Conservation (phyloP, 2,113 vertebrate genomes). For the Podiceps cristatus region DNA sequence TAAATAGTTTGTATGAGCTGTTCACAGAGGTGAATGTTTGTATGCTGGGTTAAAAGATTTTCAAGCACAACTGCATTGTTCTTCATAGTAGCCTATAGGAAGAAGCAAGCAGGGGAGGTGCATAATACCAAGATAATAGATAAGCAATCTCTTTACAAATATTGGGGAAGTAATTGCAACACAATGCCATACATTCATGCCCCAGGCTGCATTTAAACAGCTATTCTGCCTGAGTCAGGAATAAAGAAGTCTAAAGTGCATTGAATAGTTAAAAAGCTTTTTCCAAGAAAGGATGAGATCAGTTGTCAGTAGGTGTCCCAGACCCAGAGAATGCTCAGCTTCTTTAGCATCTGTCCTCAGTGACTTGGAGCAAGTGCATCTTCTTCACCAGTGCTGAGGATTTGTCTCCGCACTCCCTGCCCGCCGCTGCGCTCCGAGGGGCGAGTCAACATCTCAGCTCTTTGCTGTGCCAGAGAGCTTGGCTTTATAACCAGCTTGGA, state of each 20-base stretch:
- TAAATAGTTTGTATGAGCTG: neutral
- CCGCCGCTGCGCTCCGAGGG: neutral
- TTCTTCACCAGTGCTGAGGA: neutral
- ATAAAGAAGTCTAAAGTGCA: conserved; percentile 18
- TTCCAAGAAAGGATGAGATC: conserved; percentile 2
- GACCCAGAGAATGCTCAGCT: neutral
- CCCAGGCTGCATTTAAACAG: neutral
- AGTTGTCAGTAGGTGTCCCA: conserved; percentile 15
- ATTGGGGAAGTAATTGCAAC: conserved; percentile 5
- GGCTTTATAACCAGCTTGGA: neutral
- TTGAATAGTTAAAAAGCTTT: neutral
- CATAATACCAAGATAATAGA: conserved; percentile 7
- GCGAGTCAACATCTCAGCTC: neutral
- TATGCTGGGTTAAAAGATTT: neutral
- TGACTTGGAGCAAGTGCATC: neutral
- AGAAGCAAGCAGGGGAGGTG: neutral
- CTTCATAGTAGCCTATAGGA: neutral
- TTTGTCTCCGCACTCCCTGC: neutral
- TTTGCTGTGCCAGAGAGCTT: neutral
- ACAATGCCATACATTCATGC: neutral
- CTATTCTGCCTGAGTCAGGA: neutral
- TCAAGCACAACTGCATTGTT: neutral
- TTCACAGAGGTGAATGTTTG: neutral
- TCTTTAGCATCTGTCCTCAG: neutral
- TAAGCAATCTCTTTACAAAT: conserved; percentile 42